A percentile compares a stretch with the other conserved stretches of the same genome.
Conservation (phyloP, 2,888 invertebrate genomes). For the Incurvaria masculella region DNA sequence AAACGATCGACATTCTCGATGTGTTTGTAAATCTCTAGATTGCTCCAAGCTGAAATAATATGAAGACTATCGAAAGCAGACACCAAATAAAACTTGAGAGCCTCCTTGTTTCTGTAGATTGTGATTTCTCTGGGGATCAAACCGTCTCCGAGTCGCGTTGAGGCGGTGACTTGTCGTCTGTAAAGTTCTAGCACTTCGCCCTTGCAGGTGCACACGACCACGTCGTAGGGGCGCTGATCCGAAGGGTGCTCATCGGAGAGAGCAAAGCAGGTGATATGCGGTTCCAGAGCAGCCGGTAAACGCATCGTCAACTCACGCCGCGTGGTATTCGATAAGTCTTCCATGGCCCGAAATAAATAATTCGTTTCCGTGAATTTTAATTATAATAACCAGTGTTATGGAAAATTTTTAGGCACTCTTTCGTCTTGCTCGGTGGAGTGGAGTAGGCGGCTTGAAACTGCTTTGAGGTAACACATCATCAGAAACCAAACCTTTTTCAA, state of each 20-base stretch:
- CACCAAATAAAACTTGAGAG: constrained; percentile 34
- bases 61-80: constrained; percentile 23
- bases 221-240: constrained; percentile 27
- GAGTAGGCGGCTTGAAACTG: no score
- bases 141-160: constrained; percentile 20
- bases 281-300: constrained; percentile 27
- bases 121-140: constrained; percentile 22
- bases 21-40: constrained; percentile 21
- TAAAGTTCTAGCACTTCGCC: constrained; percentile 36
- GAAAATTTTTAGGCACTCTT: no score
- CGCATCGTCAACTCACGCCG: constrained; percentile 23
- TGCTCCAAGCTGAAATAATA: constrained; percentile 26
- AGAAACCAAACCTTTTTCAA: no score
- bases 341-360: no score
- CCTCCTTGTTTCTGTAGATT: constrained; percentile 29
- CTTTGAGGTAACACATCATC: no score
- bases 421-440: no score
- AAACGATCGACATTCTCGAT: constrained; percentile 27
- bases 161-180: constrained; percentile 26
- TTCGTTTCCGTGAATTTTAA: no score
- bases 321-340: constrained; percentile 2
- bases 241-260: constrained; percentile 39
- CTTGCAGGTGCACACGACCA: constrained; percentile 29
- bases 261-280: constrained; percentile 30
- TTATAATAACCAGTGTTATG: no score